Base-by-base conservation (phyloP, 2,113 vertebrate genomes). In the Buteo buteo region DNA sequence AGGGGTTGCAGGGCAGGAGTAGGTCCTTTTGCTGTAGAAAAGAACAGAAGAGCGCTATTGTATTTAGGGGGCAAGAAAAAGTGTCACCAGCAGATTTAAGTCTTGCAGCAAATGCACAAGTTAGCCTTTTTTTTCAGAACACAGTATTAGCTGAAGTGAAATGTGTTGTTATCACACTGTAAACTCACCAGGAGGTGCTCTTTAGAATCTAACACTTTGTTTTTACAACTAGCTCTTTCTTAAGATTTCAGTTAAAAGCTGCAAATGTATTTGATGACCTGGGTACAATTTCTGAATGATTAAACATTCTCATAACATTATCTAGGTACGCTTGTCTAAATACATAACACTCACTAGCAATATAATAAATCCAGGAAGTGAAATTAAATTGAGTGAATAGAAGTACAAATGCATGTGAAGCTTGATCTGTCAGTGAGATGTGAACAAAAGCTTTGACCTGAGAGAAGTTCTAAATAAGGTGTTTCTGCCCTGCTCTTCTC, bases 111-210 rank as follows among this genome's bases (percentile, higher is more conserved):
- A 42, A 54, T 25, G 4, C 36, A 65, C 28, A 55, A 45, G 20
- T 50, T 87, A 13, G 6, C 13, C 7, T 32, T 32, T 49, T 78
- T 38, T n/a, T 44, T 26, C 42, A 82, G 70, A 55, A 2, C 32
- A 26, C 24, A 16, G 31, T 62, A 24, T 61, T 57, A 45, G 20
- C 28, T 90, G 73, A n/a, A 57, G 14, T 59, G 71, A 65, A 42
- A 45, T 2, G 7, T 61, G 70, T 1, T 94, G 66, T 77, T 69
- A n/a, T 61, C 66, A 6, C 59, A 1, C 31, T 72, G 74, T 54
- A 34, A 76, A 3, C 45, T 80, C 93, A 62, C 49, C 82, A 95
- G 92, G 90, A 96, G 74, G 90, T 88, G 92, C 95, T 93, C 62
- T 93, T 66, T 6, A 50, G 55, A 83, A 54, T 72, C 36, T 45